Conservation (phyloP, 2,888 invertebrate genomes). For the Amiota mariae region DNA sequence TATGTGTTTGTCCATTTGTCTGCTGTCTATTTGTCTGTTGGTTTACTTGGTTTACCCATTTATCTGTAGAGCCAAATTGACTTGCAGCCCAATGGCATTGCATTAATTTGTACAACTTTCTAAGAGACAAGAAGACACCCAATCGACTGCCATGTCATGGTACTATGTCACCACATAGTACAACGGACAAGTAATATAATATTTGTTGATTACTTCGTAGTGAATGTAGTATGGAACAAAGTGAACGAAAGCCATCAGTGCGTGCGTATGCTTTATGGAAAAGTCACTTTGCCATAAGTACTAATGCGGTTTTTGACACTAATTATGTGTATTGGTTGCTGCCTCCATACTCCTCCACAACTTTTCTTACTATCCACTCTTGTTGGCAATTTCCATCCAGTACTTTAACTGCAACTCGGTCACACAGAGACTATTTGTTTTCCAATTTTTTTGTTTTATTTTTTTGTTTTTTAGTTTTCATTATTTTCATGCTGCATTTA, state of each 20-base stretch:
- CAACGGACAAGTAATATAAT: slow-evolving; percentile 41
- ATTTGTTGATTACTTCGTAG: slow-evolving; percentile 54
- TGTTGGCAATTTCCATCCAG: not conserved
- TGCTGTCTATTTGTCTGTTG: too few relatives aligned
- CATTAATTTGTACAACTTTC: slow-evolving; percentile 16
- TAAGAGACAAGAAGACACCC: not conserved
- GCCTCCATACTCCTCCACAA: slow-evolving; percentile 30
- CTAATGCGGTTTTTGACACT: slow-evolving; percentile 66
- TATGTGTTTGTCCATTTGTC: too few relatives aligned
- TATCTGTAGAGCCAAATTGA: slow-evolving; percentile 40
- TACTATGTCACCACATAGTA: too few relatives aligned
- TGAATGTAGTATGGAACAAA: not conserved
- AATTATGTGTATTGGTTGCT: slow-evolving; percentile 51
- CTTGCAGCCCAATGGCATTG: not conserved
- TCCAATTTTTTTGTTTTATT: too few relatives aligned
- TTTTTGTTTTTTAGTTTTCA: slow-evolving; percentile 54
- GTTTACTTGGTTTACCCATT: too few relatives aligned
- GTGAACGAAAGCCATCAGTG: slow-evolving; percentile 28
- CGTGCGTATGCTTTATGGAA: slow-evolving; percentile 35
- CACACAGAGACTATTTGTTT: slow-evolving; percentile 39
- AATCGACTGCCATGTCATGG: slow-evolving; percentile 6
- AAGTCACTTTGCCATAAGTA: slow-evolving; percentile 32
- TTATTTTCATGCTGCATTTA: slow-evolving; percentile 66
- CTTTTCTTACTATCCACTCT: not conserved
- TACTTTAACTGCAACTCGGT: slow-evolving; percentile 48